phyloP scores from a whole-genome alignment of 92 coral and sea anemone genomes.

The Actinernus sp. region DNA sequence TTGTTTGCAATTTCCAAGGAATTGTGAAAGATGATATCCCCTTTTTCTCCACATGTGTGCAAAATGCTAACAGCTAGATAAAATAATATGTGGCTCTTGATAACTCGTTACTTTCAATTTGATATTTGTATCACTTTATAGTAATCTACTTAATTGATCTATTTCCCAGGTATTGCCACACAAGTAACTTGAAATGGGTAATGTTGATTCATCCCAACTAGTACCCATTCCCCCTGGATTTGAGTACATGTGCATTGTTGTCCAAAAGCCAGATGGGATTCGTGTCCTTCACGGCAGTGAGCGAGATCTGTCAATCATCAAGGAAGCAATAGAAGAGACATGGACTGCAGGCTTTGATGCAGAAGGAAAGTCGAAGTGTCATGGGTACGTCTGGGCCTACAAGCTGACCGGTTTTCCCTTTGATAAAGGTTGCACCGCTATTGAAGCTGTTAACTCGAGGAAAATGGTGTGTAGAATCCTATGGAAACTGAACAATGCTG shows the following conservation, averaged over 20 bases:
- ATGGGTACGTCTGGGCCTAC: slow-evolving; percentile 56
- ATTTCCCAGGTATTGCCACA: no score
- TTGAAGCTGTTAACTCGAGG: slow-evolving; percentile 24
- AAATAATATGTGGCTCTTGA: no score
- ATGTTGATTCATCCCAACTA: slow-evolving; percentile 21
- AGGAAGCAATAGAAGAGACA: slow-evolving; percentile 41
- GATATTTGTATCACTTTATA: no score
- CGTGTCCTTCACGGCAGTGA: slow-evolving; percentile 50
- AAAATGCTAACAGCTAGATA: no score
- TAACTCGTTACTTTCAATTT: no score
- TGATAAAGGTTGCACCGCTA: background rate
- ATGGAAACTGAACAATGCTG: slow-evolving; percentile 62
- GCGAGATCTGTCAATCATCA: slow-evolving; percentile 17
- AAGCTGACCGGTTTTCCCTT: slow-evolving; percentile 70
- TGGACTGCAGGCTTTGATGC: slow-evolving; percentile 46
- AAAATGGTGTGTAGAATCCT: slow-evolving; percentile 52
- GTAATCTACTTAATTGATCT: no score
- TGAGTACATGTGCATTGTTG: slow-evolving; percentile 40
- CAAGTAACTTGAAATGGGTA: no score
- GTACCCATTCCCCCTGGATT: slow-evolving; percentile 42
- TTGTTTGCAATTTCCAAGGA: no score
- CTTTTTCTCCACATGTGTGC: no score
- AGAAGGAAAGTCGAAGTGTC: slow-evolving; percentile 11
- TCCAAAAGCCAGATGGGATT: slow-evolving; percentile 36
- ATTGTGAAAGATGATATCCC: no score